Evolutionary conservation across 2,888 invertebrate genomes (phyloP).

Genomic region (Limulus polyphemus): DNA sequence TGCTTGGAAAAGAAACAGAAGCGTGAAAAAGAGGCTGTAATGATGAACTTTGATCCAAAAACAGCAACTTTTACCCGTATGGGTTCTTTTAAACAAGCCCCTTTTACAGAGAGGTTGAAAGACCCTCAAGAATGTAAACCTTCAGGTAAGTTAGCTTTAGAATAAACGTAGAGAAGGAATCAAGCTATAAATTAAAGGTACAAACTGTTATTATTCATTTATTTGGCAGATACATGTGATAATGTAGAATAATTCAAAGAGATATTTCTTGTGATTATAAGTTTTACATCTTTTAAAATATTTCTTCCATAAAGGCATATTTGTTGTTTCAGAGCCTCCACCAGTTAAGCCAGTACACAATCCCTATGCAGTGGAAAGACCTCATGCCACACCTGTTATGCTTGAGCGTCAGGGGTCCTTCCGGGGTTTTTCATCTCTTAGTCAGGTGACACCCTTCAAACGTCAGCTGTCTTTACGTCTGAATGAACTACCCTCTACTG

Average conservation of each 20-base stretch:
- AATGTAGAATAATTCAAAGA: neutral
- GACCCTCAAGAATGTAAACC: conserved; percentile 47
- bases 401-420: conserved; percentile 90
- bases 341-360: conserved; percentile 50
- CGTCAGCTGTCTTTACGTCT: conserved; percentile 82
- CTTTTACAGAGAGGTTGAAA: conserved; percentile 60
- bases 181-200: neutral
- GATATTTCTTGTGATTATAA: neutral
- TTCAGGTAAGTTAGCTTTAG: conserved; percentile 32
- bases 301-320: conserved; percentile 52
- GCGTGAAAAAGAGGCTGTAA: conserved; percentile 85
- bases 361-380: conserved; percentile 85
- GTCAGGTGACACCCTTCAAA: conserved; percentile 76
- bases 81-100: conserved; percentile 77
- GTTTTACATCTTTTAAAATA: neutral
- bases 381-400: conserved; percentile 87
- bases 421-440: conserved; percentile 70
- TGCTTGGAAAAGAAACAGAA: conserved; percentile 94
- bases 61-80: conserved; percentile 83
- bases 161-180: neutral
- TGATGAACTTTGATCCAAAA: conserved; percentile 80
- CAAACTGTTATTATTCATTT: neutral
- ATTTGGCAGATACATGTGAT: neutral
- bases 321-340: conserved; percentile 35
- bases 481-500: conserved; percentile 81